These are phyloP conservation scores for Drosophila quadrilineata DNA, from an alignment of 1,140 invertebrate species.

Conservation along the genomic window DNA sequence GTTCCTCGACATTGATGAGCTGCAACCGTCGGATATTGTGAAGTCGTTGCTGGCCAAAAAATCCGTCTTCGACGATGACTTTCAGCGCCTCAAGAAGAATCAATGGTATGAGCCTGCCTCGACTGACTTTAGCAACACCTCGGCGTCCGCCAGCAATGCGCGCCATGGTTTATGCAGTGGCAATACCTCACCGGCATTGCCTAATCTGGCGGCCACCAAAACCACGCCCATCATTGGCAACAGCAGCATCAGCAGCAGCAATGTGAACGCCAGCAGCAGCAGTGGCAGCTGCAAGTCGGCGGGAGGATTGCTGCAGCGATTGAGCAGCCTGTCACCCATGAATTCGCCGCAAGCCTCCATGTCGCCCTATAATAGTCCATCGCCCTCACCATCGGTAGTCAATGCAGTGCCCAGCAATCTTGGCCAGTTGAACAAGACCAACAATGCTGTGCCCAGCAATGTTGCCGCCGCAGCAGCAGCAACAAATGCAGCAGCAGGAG, in stretches of 20 bases:
- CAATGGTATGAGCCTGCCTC: conserved; percentile 90
- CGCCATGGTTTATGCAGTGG: conserved; percentile 49
- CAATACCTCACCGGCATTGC: conserved; percentile 73
- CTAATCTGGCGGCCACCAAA: conserved; percentile 76
- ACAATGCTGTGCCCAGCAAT: not conserved
- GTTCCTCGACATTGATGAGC: conserved; percentile 87
- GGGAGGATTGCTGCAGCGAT: conserved; percentile 58
- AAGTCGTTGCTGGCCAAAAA: conserved; percentile 94
- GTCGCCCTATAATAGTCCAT: conserved; percentile 79
- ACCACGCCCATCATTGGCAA: conserved; percentile 63
- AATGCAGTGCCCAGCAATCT: conserved; percentile 6
- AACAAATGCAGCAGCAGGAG: not conserved
- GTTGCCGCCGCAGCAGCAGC: conserved; percentile 25
- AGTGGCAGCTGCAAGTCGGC: conserved; percentile 44
- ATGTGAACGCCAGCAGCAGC: conserved; percentile 3
- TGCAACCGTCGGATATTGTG: conserved; percentile 96
- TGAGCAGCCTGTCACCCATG: conserved; percentile 78
- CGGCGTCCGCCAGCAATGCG: conserved; percentile 14
- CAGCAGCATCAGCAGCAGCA: conserved; percentile 33
- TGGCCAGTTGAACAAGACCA: conserved; percentile 18
- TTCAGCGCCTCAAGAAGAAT: conserved; percentile 93
- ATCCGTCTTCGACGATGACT: conserved; percentile 97
- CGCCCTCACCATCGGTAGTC: conserved; percentile 66
- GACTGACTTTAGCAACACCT: conserved; percentile 44
- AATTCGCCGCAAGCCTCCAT: conserved; percentile 80